A percentile compares a stretch with the other conserved stretches of the same genome.
These are phyloP conservation scores for Pseudomugil tenellus DNA, from an alignment of 2,797 vertebrate genomes.

Conservation along the genomic window DNA sequence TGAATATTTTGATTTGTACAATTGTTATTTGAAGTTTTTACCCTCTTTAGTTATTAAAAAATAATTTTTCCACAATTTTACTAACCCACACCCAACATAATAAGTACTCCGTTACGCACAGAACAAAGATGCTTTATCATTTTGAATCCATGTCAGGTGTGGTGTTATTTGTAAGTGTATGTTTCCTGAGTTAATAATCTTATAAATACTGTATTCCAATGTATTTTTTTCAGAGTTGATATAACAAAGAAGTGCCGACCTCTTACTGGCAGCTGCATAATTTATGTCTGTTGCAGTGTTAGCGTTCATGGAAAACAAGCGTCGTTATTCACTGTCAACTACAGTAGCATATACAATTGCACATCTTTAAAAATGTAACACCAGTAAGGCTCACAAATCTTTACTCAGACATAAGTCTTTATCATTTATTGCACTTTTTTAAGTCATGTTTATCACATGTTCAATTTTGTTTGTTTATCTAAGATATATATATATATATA, in stretches of 20 bases:
- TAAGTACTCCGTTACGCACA: slow-evolving; percentile 47
- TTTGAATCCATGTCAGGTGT: slow-evolving; percentile 7
- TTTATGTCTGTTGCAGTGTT: slow-evolving; percentile 21
- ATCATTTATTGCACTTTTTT: slow-evolving; percentile 52
- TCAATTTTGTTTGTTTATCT: slow-evolving; percentile 18
- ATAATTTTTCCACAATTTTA: slow-evolving; percentile 2
- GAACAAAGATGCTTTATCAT: slow-evolving; percentile 19
- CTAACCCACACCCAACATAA: slow-evolving; percentile 21
- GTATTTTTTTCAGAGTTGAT: slow-evolving; percentile 3
- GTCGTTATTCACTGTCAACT: not conserved
- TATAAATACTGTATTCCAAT: not conserved
- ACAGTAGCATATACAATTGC: not conserved
- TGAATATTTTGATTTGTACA: slow-evolving; percentile 57
- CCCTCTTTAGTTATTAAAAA: slow-evolving; percentile 8
- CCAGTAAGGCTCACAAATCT: not conserved
- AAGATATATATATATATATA: slow-evolving; percentile 13
- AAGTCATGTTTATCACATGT: slow-evolving; percentile 9
- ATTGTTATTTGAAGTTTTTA: slow-evolving; percentile 12
- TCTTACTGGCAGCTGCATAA: slow-evolving; percentile 60
- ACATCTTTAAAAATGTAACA: not conserved
- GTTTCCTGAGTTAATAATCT: slow-evolving; percentile 22
- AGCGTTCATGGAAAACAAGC: slow-evolving; percentile 15
- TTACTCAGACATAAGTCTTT: not conserved
- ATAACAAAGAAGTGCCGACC: slow-evolving; percentile 25
- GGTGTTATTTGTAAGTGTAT: slow-evolving; percentile 1